Conservation (phyloP, 2,888 invertebrate genomes). For the Cremastinae sp. region DNA sequence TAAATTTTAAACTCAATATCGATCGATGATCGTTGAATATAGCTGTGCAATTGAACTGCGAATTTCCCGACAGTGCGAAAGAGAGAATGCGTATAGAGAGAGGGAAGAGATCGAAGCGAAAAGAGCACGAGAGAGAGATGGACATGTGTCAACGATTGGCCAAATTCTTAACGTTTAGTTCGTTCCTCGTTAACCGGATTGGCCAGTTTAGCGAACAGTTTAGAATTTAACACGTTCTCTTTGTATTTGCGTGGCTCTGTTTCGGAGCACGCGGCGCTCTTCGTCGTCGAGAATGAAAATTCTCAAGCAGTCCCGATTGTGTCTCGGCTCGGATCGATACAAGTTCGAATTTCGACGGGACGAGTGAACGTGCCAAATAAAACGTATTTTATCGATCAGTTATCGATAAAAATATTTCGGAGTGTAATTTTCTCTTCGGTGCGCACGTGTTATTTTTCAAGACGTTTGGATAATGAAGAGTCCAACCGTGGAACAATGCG, state of each 20-base stretch:
- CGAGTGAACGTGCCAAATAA: not conserved
- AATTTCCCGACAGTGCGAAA: not conserved
- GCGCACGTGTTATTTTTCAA: not conserved
- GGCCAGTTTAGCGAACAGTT: constrained; percentile 45
- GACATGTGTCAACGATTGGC: constrained; percentile 51
- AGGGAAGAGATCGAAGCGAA: not conserved
- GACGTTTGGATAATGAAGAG: constrained; percentile 56
- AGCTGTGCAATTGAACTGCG: constrained; percentile 17
- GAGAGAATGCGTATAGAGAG: constrained; percentile 15
- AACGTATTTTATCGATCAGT: not conserved
- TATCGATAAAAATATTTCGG: not conserved
- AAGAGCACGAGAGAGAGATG: constrained; percentile 1
- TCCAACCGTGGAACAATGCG: constrained; percentile 62
- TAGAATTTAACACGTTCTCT: constrained; percentile 32
- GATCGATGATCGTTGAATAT: constrained; percentile 31
- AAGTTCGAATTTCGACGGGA: not conserved
- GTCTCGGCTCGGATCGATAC: constrained; percentile 34
- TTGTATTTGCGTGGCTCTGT: constrained; percentile 9
- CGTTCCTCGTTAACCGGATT: constrained; percentile 54
- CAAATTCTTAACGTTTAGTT: constrained; percentile 40
- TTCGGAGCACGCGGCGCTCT: not conserved
- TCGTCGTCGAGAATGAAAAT: not conserved
- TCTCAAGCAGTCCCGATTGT: constrained; percentile 40
- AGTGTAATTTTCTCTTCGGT: not conserved
- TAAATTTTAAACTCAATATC: constrained; percentile 15